These are phyloP conservation scores for Coelopa pilipes DNA, from an alignment of 2,888 invertebrate genomes.

Conservation along the genomic window DNA sequence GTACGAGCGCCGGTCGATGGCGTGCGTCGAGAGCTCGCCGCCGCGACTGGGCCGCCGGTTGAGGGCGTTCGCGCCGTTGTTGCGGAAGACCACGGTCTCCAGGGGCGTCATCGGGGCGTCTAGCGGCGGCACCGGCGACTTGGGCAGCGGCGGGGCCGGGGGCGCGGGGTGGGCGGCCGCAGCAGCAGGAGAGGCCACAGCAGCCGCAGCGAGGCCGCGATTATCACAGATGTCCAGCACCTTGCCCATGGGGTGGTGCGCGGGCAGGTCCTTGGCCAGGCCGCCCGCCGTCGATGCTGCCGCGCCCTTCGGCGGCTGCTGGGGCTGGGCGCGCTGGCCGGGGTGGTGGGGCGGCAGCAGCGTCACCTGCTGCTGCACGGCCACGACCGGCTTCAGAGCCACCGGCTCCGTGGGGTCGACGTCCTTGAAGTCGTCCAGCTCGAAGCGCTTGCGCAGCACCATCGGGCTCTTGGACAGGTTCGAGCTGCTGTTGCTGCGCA, in stretches of 20 bases:
- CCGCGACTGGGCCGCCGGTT: constrained; percentile 52
- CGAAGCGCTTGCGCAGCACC: constrained; percentile 61
- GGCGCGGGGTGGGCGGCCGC: not conserved
- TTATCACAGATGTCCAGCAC: constrained; percentile 63
- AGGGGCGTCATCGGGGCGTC: constrained; percentile 43
- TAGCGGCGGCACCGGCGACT: not conserved
- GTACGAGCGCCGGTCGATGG: constrained; percentile 64
- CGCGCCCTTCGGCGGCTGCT: constrained; percentile 42
- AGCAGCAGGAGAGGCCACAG: not conserved
- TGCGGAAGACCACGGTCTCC: constrained; percentile 58
- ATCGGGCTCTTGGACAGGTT: constrained; percentile 59
- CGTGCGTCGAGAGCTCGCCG: constrained; percentile 60
- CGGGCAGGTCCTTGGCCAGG: constrained; percentile 49
- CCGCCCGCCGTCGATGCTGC: constrained; percentile 30
- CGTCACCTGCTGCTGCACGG: constrained; percentile 42
- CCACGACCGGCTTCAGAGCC: constrained; percentile 56
- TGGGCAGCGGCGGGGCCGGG: not conserved
- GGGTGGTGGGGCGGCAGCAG: constrained; percentile 29
- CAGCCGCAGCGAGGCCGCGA: not conserved
- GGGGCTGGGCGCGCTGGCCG: constrained; percentile 43
- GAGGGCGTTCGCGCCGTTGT: constrained; percentile 45
- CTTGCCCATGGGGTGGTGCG: constrained; percentile 62
- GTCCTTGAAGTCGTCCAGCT: constrained; percentile 62
- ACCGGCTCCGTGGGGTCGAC: constrained; percentile 60
- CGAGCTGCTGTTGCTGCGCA: constrained; percentile 56